A percentile compares a stretch with the other conserved stretches of the same genome.
These are phyloP conservation scores for Drosophila tristis DNA, from an alignment of 1,140 invertebrate genomes.

Conservation along the genomic window DNA sequence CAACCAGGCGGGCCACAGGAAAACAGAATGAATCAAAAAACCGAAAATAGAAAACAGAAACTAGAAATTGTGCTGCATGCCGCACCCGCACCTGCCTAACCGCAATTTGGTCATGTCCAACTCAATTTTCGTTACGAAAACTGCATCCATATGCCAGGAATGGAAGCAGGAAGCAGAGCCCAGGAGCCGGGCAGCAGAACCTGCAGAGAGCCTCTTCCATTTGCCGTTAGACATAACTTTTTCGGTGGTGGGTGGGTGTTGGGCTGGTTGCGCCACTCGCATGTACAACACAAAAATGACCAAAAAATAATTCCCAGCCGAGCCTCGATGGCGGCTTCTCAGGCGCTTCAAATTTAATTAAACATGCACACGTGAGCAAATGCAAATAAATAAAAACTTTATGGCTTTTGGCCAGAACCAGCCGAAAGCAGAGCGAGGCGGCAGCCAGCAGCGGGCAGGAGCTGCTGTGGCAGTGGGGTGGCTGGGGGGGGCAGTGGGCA, in stretches of 20 bases:
- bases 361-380: conserved; percentile 82
- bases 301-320: conserved; percentile 55
- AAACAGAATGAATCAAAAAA: conserved; percentile 16
- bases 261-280: conserved; percentile 21
- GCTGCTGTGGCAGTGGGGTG: background rate
- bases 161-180: conserved; percentile 15
- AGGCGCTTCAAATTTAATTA: conserved; percentile 82
- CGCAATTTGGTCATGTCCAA: conserved; percentile 79
- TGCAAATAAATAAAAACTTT: conserved; percentile 83
- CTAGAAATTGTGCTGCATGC: background rate
- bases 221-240: conserved; percentile 71
- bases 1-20: conserved; percentile 22
- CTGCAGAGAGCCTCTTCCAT: background rate
- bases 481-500: background rate
- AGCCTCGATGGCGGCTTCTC: conserved; percentile 70
- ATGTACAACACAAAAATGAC: conserved; percentile 22
- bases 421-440: conserved; percentile 17
- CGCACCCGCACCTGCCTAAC: conserved; percentile 25
- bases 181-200: no score
- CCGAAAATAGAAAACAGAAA: conserved; percentile 13
- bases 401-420: conserved; percentile 64
- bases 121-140: conserved; percentile 81
- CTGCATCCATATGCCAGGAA: conserved; percentile 68
- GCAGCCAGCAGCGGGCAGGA: no score
- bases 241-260: conserved; percentile 30